These are phyloP conservation scores for Esperia sulphurella DNA, from an alignment of 2,888 invertebrate genomes.

Conservation along the genomic window DNA sequence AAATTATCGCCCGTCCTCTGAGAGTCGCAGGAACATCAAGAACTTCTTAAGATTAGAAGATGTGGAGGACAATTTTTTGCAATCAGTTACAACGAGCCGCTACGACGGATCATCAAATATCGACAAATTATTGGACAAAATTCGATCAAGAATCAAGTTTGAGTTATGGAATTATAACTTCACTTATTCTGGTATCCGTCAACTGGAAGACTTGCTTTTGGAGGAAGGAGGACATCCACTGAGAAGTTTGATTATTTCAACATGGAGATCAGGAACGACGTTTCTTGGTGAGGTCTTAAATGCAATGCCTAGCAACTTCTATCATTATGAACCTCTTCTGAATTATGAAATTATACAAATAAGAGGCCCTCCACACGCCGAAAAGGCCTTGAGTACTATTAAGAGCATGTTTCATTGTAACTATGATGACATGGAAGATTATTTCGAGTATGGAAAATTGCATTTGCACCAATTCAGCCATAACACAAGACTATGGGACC, in stretches of 20 bases:
- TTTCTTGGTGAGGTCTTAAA: conserved; percentile 92
- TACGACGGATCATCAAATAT: conserved; percentile 57
- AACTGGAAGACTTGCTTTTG: conserved; percentile 83
- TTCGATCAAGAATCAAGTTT: conserved; percentile 49
- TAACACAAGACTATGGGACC: conserved; percentile 90
- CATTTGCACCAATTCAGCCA: conserved; percentile 91
- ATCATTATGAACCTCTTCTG: conserved; percentile 93
- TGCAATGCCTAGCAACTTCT: conserved; percentile 91
- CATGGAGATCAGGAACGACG: conserved; percentile 94
- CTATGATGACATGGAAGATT: conserved; percentile 85
- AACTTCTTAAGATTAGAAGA: conserved; percentile 82
- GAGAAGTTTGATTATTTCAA: conserved; percentile 89
- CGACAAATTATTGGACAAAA: conserved; percentile 60
- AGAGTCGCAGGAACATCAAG: conserved; percentile 61
- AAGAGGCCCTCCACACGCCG: conserved; percentile 85
- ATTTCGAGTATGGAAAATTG: conserved; percentile 86
- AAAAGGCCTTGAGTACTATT: conserved; percentile 82
- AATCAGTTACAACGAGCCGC: conserved; percentile 54
- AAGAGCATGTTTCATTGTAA: conserved; percentile 88
- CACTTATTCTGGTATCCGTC: conserved; percentile 59
- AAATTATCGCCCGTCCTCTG: conserved; percentile 66
- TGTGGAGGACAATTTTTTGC: conserved; percentile 46
- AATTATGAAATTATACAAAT: conserved; percentile 91
- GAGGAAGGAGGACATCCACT: conserved; percentile 86
- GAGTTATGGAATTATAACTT: conserved; percentile 64